phyloP scores from a whole-genome alignment of 2,113 vertebrate genomes.

The Rhynchomys soricoides region DNA sequence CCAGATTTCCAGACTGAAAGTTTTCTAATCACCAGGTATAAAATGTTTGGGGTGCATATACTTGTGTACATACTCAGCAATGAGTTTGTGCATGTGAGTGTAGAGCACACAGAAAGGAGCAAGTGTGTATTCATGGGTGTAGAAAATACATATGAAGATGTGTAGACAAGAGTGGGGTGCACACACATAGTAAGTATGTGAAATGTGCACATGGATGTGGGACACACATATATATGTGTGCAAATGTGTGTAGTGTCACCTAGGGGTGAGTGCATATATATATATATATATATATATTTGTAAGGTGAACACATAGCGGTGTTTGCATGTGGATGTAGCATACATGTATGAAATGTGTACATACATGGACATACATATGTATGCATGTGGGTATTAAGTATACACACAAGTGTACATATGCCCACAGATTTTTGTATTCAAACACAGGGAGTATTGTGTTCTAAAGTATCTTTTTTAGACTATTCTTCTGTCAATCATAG shows the following conservation, averaged over 20 bases:
- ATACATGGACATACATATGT: neutral
- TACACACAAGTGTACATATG: too few relatives aligned
- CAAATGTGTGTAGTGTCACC: neutral
- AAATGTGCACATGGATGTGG: neutral
- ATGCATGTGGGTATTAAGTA: neutral
- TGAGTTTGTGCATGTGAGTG: neutral
- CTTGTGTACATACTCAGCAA: neutral
- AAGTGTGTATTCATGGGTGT: neutral
- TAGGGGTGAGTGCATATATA: neutral
- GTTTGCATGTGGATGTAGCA: neutral
- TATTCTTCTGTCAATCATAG: conserved; percentile 9
- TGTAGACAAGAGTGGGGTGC: neutral
- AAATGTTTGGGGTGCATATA: neutral
- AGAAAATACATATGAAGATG: neutral
- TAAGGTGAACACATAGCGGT: neutral
- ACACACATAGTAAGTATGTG: neutral
- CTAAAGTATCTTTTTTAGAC: neutral
- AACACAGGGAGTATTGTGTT: too few relatives aligned
- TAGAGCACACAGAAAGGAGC: neutral
- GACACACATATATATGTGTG: too few relatives aligned
- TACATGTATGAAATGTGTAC: too few relatives aligned
- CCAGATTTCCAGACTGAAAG: neutral
- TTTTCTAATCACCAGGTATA: neutral
- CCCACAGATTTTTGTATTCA: neutral
- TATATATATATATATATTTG: neutral